phyloP scores from a whole-genome alignment of 2,888 invertebrate genomes.

The Tuta absoluta region DNA sequence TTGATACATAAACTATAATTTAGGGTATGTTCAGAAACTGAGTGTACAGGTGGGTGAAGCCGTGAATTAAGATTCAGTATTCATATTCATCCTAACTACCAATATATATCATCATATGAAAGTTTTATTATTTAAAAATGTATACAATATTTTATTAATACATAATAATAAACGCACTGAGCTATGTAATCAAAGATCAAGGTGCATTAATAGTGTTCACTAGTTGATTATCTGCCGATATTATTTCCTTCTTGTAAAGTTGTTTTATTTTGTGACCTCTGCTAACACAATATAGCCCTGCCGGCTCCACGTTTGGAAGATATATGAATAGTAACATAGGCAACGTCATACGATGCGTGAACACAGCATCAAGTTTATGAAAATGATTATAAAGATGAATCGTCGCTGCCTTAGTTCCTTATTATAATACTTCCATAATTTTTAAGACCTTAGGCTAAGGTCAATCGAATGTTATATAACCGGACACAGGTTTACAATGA shows the following conservation, averaged over 20 bases:
- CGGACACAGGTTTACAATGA: slow-evolving; percentile 54
- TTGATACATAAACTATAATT: too few species aligned
- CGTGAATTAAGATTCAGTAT: too few species aligned
- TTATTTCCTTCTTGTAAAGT: background rate
- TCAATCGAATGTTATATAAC: slow-evolving; percentile 69
- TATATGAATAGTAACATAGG: background rate
- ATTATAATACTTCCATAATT: slow-evolving; percentile 40
- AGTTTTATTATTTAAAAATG: too few species aligned
- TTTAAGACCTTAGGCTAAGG: slow-evolving; percentile 62
- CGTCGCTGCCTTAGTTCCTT: slow-evolving; percentile 28
- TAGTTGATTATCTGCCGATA: slow-evolving; percentile 6
- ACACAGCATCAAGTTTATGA: slow-evolving; percentile 12
- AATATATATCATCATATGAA: too few species aligned
- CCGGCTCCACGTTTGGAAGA: background rate
- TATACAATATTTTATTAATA: too few species aligned
- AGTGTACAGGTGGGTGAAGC: too few species aligned
- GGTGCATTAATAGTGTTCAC: background rate
- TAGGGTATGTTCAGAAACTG: too few species aligned
- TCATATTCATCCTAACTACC: too few species aligned
- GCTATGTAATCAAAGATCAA: slow-evolving; percentile 1
- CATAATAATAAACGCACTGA: background rate
- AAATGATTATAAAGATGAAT: slow-evolving; percentile 19
- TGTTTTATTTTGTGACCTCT: slow-evolving; percentile 13
- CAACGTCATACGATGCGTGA: background rate
- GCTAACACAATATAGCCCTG: background rate